phyloP scores from a whole-genome alignment of 2,888 invertebrate species.

The Epistrophe grossulariae region DNA sequence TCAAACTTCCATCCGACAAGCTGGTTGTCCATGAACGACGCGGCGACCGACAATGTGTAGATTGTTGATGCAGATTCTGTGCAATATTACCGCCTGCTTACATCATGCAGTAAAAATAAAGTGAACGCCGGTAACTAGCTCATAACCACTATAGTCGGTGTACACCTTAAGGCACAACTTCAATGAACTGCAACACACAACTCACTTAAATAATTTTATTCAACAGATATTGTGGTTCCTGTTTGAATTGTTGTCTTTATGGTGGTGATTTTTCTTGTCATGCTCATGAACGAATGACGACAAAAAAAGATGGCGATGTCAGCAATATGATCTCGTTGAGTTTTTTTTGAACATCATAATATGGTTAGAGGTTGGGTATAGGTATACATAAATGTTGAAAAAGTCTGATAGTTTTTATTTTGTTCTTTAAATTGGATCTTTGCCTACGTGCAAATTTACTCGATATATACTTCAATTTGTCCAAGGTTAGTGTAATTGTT shows the following conservation, averaged over 20 bases:
- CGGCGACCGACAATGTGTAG: neutral
- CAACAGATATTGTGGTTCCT: neutral
- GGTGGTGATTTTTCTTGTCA: neutral
- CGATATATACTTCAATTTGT: slow-evolving; percentile 20
- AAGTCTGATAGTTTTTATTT: neutral
- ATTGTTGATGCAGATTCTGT: slow-evolving; percentile 42
- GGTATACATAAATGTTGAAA: no score
- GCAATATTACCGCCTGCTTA: slow-evolving; percentile 56
- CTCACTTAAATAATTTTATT: neutral
- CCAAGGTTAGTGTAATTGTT: neutral
- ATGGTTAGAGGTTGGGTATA: no score
- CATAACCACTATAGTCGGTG: slow-evolving; percentile 42
- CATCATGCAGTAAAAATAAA: slow-evolving; percentile 55
- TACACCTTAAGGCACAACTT: slow-evolving; percentile 31
- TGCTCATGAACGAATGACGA: neutral
- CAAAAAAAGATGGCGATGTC: neutral
- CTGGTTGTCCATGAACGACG: slow-evolving; percentile 42
- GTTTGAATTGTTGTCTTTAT: neutral
- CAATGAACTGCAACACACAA: neutral
- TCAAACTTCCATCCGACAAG: slow-evolving; percentile 28
- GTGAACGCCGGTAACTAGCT: slow-evolving; percentile 45
- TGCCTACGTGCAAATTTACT: slow-evolving; percentile 58
- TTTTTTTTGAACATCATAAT: no score
- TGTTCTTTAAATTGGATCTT: neutral
- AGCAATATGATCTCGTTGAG: slow-evolving; percentile 1